phyloP scores from a whole-genome alignment of 2,113 vertebrate genomes.

The Megaceryle torquata region DNA sequence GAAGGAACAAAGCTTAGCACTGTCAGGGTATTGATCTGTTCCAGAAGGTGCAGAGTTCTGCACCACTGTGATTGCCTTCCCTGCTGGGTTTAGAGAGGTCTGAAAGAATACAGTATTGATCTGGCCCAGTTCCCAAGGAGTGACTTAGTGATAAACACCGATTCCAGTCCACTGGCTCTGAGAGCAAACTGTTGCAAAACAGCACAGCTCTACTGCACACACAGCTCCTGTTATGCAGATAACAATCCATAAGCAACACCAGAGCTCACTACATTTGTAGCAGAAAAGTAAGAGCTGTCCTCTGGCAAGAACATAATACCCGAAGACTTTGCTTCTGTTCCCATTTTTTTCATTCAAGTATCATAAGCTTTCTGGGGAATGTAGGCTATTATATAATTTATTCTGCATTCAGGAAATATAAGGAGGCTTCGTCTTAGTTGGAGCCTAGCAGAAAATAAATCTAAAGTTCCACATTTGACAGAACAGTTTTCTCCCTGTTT shows the following conservation, averaged over 20 bases:
- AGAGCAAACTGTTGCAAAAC: conserved; percentile 76
- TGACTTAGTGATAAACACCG: conserved; percentile 88
- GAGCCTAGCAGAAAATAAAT: background rate
- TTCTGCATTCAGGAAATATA: background rate
- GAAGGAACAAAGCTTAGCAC: conserved; percentile 91
- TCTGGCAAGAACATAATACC: background rate
- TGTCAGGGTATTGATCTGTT: conserved; percentile 93
- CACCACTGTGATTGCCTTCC: conserved; percentile 84
- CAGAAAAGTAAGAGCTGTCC: background rate
- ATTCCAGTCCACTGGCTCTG: conserved; percentile 79
- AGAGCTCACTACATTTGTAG: background rate
- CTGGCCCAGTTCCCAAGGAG: conserved; percentile 85
- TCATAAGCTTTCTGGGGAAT: background rate
- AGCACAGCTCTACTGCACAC: background rate
- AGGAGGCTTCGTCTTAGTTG: background rate
- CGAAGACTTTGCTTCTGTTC: background rate
- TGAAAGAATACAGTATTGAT: conserved; percentile 94
- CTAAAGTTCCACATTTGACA: background rate
- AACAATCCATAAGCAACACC: background rate
- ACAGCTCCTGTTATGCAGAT: background rate
- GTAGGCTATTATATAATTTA: background rate
- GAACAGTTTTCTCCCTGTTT: background rate
- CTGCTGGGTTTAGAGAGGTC: conserved; percentile 84
- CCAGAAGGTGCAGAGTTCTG: conserved; percentile 88
- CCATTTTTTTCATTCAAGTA: background rate